These are phyloP conservation scores for Syrmaticus mikado DNA, from an alignment of 2,113 vertebrate genomes.

Conservation along the genomic window DNA sequence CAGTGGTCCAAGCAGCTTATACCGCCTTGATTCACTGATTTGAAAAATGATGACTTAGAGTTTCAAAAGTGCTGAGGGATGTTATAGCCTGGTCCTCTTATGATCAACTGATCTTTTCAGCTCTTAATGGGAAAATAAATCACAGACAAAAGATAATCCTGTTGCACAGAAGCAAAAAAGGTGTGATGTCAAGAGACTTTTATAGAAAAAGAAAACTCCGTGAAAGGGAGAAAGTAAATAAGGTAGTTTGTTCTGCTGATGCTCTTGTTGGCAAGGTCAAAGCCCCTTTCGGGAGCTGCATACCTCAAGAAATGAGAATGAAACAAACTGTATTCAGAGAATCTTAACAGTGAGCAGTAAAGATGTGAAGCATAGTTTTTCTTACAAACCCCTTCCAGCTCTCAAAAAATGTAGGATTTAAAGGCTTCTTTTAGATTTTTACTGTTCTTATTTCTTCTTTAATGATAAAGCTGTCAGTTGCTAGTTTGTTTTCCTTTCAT, in stretches of 20 bases:
- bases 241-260: slow-evolving; percentile 64
- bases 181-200: slow-evolving; percentile 65
- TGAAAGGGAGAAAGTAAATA: slow-evolving; percentile 64
- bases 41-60: slow-evolving; percentile 73
- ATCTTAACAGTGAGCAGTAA: neutral
- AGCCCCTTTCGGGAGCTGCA: slow-evolving; percentile 49
- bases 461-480: slow-evolving; percentile 46
- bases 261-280: slow-evolving; percentile 1
- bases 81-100: slow-evolving; percentile 59
- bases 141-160: slow-evolving; percentile 79
- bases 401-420: neutral
- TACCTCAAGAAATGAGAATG: slow-evolving; percentile 42
- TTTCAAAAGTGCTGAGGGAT: slow-evolving; percentile 66
- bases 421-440: neutral
- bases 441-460: slow-evolving; percentile 32
- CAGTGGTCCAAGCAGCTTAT: slow-evolving; percentile 7
- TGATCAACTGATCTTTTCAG: slow-evolving; percentile 76
- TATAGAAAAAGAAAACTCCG: slow-evolving; percentile 46
- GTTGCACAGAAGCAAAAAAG: slow-evolving; percentile 73
- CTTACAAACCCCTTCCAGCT: neutral
- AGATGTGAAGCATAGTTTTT: neutral
- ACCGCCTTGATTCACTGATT: slow-evolving; percentile 55
- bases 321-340: slow-evolving; percentile 20
- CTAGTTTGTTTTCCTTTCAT: slow-evolving; percentile 12
- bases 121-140: slow-evolving; percentile 81